Evolutionary conservation across 2,888 invertebrate genomes (phyloP).

Genomic region (Chymomyza caudatula): DNA sequence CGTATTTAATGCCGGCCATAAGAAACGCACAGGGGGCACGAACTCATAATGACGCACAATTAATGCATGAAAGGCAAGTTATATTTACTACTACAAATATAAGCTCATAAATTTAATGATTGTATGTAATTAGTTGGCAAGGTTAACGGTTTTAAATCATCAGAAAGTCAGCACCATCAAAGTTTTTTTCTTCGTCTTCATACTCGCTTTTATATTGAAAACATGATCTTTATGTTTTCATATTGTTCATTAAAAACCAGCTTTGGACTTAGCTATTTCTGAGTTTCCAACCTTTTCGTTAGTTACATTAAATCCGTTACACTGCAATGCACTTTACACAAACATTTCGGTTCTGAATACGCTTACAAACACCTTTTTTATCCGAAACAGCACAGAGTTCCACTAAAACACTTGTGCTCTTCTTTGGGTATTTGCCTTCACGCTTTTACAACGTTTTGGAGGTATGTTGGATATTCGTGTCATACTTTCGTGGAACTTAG

Average conservation of each 20-base stretch:
- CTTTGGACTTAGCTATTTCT: neutral
- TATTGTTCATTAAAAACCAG: too few relatives aligned
- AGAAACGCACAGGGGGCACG: neutral
- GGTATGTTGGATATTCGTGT: too few relatives aligned
- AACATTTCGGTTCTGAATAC: too few relatives aligned
- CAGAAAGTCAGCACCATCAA: neutral
- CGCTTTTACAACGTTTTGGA: too few relatives aligned
- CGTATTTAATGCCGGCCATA: neutral
- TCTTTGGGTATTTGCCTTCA: too few relatives aligned
- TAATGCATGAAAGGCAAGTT: conserved; percentile 38
- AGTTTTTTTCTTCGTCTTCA: neutral
- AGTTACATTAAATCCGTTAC: too few relatives aligned
- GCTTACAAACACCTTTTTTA: too few relatives aligned
- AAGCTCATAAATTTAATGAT: conserved; percentile 30
- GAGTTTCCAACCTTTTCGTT: too few relatives aligned
- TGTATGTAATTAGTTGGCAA: conserved; percentile 37
- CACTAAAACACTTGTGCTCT: too few relatives aligned
- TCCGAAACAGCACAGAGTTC: too few relatives aligned
- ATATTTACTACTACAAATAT: conserved; percentile 13
- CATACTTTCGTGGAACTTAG: too few relatives aligned
- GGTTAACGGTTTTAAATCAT: conserved; percentile 16
- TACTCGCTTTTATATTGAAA: neutral
- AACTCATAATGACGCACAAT: conserved; percentile 48
- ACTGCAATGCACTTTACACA: too few relatives aligned
- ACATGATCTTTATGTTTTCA: neutral